Evolutionary conservation across 2,797 vertebrate genomes (phyloP), one percentile per base, ranked within the genome.

Genomic region (Chrysocyon brachyurus): DNA sequence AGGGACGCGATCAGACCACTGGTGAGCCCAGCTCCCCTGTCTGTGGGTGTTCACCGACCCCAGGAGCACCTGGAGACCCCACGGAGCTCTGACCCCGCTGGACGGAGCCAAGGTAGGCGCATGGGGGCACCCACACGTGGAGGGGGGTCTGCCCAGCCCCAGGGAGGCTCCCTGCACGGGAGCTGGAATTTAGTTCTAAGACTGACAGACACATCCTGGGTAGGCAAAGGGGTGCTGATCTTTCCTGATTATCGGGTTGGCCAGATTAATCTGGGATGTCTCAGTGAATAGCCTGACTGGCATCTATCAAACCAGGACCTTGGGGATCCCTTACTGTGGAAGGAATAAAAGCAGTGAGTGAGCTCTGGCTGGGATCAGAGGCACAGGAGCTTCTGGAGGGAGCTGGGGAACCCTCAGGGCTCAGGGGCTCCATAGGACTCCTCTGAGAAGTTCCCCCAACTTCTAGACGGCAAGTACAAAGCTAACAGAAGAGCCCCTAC

Each of bases 71-170:
- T 0, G 46, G 84, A 64, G 66, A 68, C 63, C 52, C 82, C 9
- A 3, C 10, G 1, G 57, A 12, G 40, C 72, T 24, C 36, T 16
- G 2, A 4, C 31, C 12, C 26, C 2, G n/a, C 66, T 17, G 56
- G 73, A 75, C 79, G 6, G 68, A 89, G 85, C 78, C 68, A 64
- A 97, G 97, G 97, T 98, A 98, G 86, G 98, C 52, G 66, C 11
- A 2, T 22, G 24, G 68, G 0, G 3, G 26, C 6, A 7, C 5
- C 81, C 73, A 12, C 14, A 0, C 7, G 0, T 15, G 64, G 73
- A 63, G 33, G 52, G 19, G 88, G 57, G 68, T 72, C 92, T 49
- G 61, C 79, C 16, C 26, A 21, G 82, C 46, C 40, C 16, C 15
- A 19, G 84, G 12, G 46, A 52, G 83, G 12, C 22, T 59, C 63